Conservation (phyloP, 2,888 invertebrate species). For the Blera fallax region DNA sequence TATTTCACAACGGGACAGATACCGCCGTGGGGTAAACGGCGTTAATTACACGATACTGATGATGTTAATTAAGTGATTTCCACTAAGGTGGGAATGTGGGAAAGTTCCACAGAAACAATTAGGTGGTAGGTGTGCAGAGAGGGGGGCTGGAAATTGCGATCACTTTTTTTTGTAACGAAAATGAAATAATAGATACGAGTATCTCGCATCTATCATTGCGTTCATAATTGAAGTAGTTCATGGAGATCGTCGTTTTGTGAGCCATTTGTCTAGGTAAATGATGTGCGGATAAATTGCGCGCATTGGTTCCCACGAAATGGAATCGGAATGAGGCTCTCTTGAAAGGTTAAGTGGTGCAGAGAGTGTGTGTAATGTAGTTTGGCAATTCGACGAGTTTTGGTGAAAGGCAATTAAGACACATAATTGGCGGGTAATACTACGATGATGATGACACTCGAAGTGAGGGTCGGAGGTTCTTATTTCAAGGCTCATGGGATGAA, state of each 20-base stretch:
- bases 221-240: constrained; percentile 51
- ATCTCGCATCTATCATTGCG: too few relatives aligned
- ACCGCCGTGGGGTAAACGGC: constrained; percentile 50
- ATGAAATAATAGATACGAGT: constrained; percentile 44
- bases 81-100: constrained; percentile 63
- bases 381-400: background rate
- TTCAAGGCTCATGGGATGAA: background rate
- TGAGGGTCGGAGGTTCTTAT: background rate
- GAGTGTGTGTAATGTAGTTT: background rate
- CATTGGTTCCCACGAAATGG: background rate
- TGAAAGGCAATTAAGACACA: constrained; percentile 4
- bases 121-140: background rate
- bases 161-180: background rate
- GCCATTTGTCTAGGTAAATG: background rate
- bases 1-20: constrained; percentile 65
- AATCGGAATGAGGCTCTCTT: background rate
- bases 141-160: constrained; percentile 15
- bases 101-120: constrained; percentile 30
- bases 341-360: background rate
- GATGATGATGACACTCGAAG: background rate
- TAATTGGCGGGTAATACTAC: background rate
- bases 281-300: background rate
- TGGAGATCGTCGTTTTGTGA: background rate
- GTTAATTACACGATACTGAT: constrained; percentile 69
- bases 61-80: constrained; percentile 73